Evolutionary conservation across 1,140 invertebrate genomes (phyloP).

Genomic region (Matsumurasca onukii): DNA sequence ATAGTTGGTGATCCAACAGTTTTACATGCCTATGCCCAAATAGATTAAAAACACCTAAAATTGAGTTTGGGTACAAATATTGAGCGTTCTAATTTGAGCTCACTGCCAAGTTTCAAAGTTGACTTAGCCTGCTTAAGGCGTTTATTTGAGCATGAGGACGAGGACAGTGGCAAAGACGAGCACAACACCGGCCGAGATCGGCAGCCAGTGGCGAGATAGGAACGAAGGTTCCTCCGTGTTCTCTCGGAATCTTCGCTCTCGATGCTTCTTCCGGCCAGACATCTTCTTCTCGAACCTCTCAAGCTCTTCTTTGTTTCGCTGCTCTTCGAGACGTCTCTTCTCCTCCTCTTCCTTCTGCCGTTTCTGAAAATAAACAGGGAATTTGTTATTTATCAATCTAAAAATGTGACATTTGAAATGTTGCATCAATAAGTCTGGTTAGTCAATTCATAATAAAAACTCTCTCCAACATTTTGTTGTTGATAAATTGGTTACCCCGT

Average conservation of each 20-base stretch:
- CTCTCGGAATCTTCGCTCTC: conserved; percentile 29
- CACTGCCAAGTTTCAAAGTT: too few relatives aligned
- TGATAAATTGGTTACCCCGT: too few relatives aligned
- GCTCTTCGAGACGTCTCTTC: conserved; percentile 33
- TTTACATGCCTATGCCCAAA: too few relatives aligned
- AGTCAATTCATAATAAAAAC: too few relatives aligned
- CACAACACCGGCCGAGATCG: not conserved
- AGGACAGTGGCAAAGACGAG: not conserved
- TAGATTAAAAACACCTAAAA: too few relatives aligned
- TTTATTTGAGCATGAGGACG: conserved; percentile 8
- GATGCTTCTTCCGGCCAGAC: conserved; percentile 38
- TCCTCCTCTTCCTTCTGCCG: conserved; percentile 33
- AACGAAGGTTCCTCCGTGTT: conserved; percentile 15
- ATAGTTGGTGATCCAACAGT: too few relatives aligned
- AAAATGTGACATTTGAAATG: too few relatives aligned
- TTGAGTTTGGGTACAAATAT: too few relatives aligned
- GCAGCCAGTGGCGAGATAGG: conserved; percentile 14
- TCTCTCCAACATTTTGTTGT: too few relatives aligned
- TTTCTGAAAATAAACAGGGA: conserved; percentile 13
- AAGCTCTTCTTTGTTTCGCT: conserved; percentile 41
- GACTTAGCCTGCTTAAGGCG: not conserved
- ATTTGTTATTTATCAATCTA: not conserved
- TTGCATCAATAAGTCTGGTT: too few relatives aligned
- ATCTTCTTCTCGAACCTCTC: conserved; percentile 42
- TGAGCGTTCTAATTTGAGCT: too few relatives aligned